Percentiles rank a stretch among this genome's conserved stretches.
phyloP scores from a whole-genome alignment of 2,797 vertebrate species.

The Parauchenoglanis ngamensis region DNA sequence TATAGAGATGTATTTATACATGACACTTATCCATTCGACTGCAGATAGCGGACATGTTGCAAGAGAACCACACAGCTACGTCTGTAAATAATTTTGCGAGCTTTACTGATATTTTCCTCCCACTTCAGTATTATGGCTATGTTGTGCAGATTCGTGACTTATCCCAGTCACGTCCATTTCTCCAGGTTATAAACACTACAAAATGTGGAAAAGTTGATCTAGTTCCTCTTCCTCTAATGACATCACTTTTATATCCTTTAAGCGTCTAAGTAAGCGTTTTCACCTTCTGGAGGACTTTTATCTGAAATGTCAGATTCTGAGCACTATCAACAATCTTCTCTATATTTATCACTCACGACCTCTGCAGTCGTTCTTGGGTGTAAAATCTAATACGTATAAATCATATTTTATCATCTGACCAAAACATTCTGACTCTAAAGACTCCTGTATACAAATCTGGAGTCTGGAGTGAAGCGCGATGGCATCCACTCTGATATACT shows the following conservation, averaged over 20 bases:
- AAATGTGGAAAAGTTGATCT: neutral
- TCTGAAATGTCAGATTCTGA: neutral
- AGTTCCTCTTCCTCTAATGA: neutral
- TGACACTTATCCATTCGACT: neutral
- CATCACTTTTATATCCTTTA: neutral
- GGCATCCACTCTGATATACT: slow-evolving; percentile 47
- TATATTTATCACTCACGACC: neutral
- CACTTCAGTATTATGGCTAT: neutral
- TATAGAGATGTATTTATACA: neutral
- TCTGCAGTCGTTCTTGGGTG: neutral
- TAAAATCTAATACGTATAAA: neutral
- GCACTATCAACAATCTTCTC: neutral
- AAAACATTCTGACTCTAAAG: neutral
- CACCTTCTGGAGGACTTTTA: neutral
- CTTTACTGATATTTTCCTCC: neutral
- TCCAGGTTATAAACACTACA: neutral
- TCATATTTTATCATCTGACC: neutral
- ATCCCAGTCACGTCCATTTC: neutral
- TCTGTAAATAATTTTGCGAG: neutral
- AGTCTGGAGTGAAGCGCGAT: neutral
- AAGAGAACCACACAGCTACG: too few relatives aligned
- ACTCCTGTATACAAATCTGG: slow-evolving; percentile 30
- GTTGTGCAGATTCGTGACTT: neutral
- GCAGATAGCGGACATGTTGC: too few relatives aligned
- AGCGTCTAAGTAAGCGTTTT: neutral